Evolutionary conservation across 2,113 vertebrate species (phyloP), one percentile per base, ranked within the genome.

Genomic region (Gyps fulvus): DNA sequence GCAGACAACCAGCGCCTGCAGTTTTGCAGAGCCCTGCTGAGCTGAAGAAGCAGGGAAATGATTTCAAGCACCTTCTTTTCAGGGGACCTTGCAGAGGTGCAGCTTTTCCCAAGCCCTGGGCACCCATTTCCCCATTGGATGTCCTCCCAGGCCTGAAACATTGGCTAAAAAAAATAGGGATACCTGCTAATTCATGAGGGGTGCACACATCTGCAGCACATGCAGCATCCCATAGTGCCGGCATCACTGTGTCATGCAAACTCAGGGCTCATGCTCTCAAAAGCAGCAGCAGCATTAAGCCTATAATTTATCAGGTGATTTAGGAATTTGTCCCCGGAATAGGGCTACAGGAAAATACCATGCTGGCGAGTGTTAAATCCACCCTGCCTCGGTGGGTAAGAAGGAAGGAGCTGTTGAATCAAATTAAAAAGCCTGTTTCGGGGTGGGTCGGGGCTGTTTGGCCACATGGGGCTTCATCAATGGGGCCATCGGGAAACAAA

Each of bases 401-500:
- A 47, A 63, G 87, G 81, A 85, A 90, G 61, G 36, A 85, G 91
- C 49, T 71, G 8, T 72, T 95, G 67, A 82, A 95, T 79, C 42
- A 42, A 93, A 87, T 91, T 27, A 67, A 40, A 83, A 83, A 62
- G 57, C 17, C n/a, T 14, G 71, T 17, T 89, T 90, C 26, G 2
- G 58, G 71, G 43, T 88, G 79, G 86, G 29, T 36, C 45, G 3
- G 79, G 54, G 89, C 92, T 65, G 29, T 57, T 83, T 17, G 83
- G 76, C 93, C 93, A 50, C 96, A 83, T 88, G 92, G 87, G 92
- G 85, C 62, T 93, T 71, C 61, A 21, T 54, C 91, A 87, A 67
- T 80, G 65, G 72, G 96, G 93, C 77, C 16, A n/a, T 43, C 6
- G 69, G 89, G 95, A 90, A 95, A 95, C 95, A 96, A 97, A 96